These are phyloP conservation scores for Conger conger DNA, from an alignment of 2,113 vertebrate species.

Conservation along the genomic window DNA sequence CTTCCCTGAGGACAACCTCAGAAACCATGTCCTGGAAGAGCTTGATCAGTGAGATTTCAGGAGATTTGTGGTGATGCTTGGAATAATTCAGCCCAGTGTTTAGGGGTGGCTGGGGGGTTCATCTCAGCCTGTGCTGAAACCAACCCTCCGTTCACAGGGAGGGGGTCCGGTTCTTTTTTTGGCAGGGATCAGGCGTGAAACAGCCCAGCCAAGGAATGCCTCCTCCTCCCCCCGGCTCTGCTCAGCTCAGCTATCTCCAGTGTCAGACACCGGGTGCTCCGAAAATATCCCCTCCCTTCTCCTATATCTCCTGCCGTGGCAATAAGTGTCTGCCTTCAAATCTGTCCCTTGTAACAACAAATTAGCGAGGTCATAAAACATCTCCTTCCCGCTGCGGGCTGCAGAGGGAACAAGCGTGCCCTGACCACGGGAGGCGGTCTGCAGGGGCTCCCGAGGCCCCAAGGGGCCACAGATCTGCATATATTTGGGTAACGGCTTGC, in stretches of 20 bases:
- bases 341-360: slow-evolving; percentile 24
- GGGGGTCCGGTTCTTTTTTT: neutral
- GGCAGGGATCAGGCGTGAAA: neutral
- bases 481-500: neutral
- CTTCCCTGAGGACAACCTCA: neutral
- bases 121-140: neutral
- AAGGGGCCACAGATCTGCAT: neutral
- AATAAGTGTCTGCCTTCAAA: slow-evolving; percentile 34
- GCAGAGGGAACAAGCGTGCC: neutral
- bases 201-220: slow-evolving; percentile 27
- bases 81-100: neutral
- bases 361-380: slow-evolving; percentile 12
- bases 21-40: neutral
- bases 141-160: neutral
- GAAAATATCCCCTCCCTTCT: slow-evolving; percentile 37
- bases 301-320: neutral
- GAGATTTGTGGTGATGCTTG: neutral
- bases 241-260: slow-evolving; percentile 29
- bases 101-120: neutral
- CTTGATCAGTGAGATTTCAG: neutral
- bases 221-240: neutral
- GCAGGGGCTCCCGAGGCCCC: neutral
- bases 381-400: neutral
- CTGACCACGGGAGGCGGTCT: neutral
- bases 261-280: slow-evolving; percentile 33